Evolutionary conservation across 2,888 invertebrate species (phyloP).

Genomic region (Brenthis hecate): DNA sequence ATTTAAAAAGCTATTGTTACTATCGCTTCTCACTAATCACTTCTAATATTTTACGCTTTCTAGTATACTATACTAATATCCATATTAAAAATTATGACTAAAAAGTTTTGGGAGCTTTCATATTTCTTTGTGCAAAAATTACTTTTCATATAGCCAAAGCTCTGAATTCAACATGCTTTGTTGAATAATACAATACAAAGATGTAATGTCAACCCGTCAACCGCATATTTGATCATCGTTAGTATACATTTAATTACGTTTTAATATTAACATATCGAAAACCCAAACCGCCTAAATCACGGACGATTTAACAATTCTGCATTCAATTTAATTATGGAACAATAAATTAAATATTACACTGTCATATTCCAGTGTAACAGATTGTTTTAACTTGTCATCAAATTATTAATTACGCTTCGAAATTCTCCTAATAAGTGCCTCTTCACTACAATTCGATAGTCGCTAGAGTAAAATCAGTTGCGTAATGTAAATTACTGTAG

Average conservation of each 20-base stretch:
- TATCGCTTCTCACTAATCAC: no score
- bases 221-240: conserved; percentile 6
- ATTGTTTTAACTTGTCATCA: conserved; percentile 31
- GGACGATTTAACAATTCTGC: conserved; percentile 22
- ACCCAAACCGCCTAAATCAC: conserved; percentile 16
- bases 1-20: no score
- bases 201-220: neutral
- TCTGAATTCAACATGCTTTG: no score
- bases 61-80: no score
- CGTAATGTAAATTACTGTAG: no score
- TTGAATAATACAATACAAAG: neutral
- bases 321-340: conserved; percentile 19
- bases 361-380: conserved; percentile 24
- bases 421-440: conserved; percentile 13
- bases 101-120: no score
- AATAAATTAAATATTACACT: conserved; percentile 27
- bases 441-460: no score
- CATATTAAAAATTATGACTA: no score
- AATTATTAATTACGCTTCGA: conserved; percentile 30
- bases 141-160: no score
- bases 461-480: no score
- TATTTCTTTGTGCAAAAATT: no score
- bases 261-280: conserved; percentile 12
- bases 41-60: no score
- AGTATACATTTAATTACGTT: neutral